phyloP scores from a whole-genome alignment of 2,113 vertebrate species.

The Columbina picui region DNA sequence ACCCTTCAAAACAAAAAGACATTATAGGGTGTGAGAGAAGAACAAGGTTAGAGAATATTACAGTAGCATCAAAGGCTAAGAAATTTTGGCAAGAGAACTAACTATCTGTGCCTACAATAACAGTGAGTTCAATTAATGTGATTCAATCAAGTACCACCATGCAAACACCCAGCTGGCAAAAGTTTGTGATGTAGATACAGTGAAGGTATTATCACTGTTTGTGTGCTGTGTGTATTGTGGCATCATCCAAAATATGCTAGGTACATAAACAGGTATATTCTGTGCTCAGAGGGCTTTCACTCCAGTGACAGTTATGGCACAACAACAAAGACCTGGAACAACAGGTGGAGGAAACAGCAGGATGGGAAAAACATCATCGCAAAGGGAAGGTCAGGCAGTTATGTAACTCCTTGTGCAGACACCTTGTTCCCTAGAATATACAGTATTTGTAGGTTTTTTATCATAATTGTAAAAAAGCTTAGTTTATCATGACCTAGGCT shows the following conservation, averaged over 20 bases:
- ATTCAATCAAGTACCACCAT: neutral
- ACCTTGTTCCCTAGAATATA: neutral
- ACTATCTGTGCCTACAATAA: constrained; percentile 27
- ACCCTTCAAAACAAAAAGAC: constrained; percentile 30
- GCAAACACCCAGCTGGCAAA: neutral
- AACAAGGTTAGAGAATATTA: constrained; percentile 28
- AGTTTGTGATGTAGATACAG: neutral
- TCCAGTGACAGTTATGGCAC: neutral
- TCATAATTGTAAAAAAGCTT: neutral
- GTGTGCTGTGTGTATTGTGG: neutral
- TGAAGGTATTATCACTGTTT: neutral
- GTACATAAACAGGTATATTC: neutral
- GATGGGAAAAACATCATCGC: neutral
- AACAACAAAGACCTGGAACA: neutral
- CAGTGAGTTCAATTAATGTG: neutral
- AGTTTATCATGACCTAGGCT: neutral
- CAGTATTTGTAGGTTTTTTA: neutral
- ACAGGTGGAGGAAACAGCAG: neutral
- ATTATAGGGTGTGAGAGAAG: constrained; percentile 42
- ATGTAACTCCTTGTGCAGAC: neutral
- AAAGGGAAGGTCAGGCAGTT: neutral
- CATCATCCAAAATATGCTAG: neutral
- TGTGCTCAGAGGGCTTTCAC: neutral
- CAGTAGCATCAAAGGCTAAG: constrained; percentile 47
- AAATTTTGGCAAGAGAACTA: constrained; percentile 14